Base-by-base conservation (phyloP, 53 echinoderm and acorn worm species). In the Echinarachnius parma region DNA sequence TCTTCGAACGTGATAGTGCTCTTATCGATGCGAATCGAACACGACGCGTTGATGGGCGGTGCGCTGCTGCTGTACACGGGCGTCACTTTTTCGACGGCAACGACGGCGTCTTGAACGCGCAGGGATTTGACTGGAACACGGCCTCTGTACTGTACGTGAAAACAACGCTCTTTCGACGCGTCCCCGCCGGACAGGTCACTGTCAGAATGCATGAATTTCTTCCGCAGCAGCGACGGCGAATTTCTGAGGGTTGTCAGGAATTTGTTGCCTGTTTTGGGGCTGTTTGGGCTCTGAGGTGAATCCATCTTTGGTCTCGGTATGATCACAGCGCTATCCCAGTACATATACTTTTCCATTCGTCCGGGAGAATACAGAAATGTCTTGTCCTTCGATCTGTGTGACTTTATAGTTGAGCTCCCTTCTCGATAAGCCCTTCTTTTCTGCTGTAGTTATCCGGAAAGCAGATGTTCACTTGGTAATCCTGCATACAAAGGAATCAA, bases 111-210 rank as follows among this genome's bases (percentile, higher is more conserved):
- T 33, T 53, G 59, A 3, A 86, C 86, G 35, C 79, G 80, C 42
- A 86, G 46, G 2, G 86, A 79, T 19, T 66, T 37, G 24, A 86
- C 86, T 26, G 79, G 64, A 1, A 76, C 45, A 27, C 76, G 75
- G 19, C 86, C 86, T 28, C 79, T 66, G 67, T 86, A 86, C 16
- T 50, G 59, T 20, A 86, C 86, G 45, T 86, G 80, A 62, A 80
- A 86, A 23, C 60, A 34, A 20, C 21, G 53, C 28, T 69, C 70
- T 25, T 69, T 69, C 16, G 36, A 0, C 4, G 28, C 13, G n/a
- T n/a, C n/a, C n/a, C n/a, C 70, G 54, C 53, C 2, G 18, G 4
- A 14, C 16, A 47, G 10, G 16, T 69, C 70, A 24, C 34, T 23
- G n/a, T 69, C 54, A 2, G 79, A 48, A 10, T 78, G 75, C 50